A percentile compares a stretch with the other conserved stretches of the same genome.
Evolutionary conservation across 2,888 invertebrate species (phyloP).

Genomic region (Prenolepis imparis): DNA sequence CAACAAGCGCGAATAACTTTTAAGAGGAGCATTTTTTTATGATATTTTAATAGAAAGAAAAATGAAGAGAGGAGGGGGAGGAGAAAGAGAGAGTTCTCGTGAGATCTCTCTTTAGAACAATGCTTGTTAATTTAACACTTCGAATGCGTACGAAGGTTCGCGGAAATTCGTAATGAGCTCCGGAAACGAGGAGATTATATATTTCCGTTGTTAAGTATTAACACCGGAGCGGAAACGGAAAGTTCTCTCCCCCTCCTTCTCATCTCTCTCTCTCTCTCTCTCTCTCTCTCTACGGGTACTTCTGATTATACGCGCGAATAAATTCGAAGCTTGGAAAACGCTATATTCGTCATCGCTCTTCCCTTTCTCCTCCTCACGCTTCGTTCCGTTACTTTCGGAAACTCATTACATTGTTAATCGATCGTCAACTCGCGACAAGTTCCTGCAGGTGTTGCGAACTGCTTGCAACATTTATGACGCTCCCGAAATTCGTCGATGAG

Average conservation of each 20-base stretch:
- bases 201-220: conserved; percentile 66
- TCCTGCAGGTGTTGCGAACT: conserved; percentile 8
- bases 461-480: conserved; percentile 26
- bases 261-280: not conserved
- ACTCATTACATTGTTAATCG: conserved; percentile 63
- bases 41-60: conserved; percentile 11
- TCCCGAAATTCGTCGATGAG: conserved; percentile 23
- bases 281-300: conserved; percentile 30
- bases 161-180: conserved; percentile 64
- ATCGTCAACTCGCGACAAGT: conserved; percentile 29
- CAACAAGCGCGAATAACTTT: not conserved
- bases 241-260: not conserved
- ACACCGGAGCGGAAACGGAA: conserved; percentile 39
- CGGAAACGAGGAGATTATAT: conserved; percentile 62
- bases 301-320: conserved; percentile 62
- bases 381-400: conserved; percentile 39
- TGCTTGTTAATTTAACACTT: conserved; percentile 66
- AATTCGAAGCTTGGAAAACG: conserved; percentile 47
- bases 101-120: conserved; percentile 14
- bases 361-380: not conserved
- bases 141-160: conserved; percentile 24
- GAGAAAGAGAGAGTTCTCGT: not conserved
- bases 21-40: not conserved
- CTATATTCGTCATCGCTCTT: not conserved
- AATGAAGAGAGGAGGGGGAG: not conserved